Base-by-base conservation (phyloP, 2,888 invertebrate species). In the Xestia sexstrigata region DNA sequence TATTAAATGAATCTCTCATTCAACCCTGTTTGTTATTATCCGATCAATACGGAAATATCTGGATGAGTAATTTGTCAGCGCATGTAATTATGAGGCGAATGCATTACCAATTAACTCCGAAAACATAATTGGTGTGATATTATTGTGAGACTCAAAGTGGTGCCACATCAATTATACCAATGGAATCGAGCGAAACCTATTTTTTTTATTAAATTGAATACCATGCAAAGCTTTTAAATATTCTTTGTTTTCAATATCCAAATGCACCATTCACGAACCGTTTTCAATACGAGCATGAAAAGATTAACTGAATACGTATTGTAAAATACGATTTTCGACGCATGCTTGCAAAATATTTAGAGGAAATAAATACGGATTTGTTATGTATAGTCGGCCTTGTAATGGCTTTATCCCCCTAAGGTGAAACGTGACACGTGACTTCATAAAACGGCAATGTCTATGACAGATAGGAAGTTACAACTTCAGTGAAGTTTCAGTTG, bases 21-120 rank as follows among this genome's bases (percentile, higher is more conserved):
- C 23, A 23, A 49, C 23, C 1, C 13, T 60, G 65, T 55, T 68
- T 62, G 49, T 58, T 42, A 62, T 45, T 45, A 52, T 65, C n/a
- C 62, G 58, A 70, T 85, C 78, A 73, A 70, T 81, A 67, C 52
- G 30, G 70, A 78, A 78, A 82, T 78, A 78, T 70, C 52, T 76
- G 83, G 65, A 82, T 74, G 63, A 75, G 67, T 82, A 76, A 76
- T 86, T 82, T 79, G 72, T 73, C 71, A 72, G 66, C n/a, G 69
- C 60, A 60, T 75, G 70, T 83, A 63, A 76, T 83, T 83, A 80
- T 67, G 68, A 70, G 55, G 60, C 52, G 62, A 74, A 78, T 84
- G 71, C 71, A 77, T 87, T 84, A 87, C 79, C 81, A 84, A 86
- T 87, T 79, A 87, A 73, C 35, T 79, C 79, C 67, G 73, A 52